Base-by-base conservation (phyloP, 2,797 vertebrate genomes). In the Hyperoplus immaculatus region DNA sequence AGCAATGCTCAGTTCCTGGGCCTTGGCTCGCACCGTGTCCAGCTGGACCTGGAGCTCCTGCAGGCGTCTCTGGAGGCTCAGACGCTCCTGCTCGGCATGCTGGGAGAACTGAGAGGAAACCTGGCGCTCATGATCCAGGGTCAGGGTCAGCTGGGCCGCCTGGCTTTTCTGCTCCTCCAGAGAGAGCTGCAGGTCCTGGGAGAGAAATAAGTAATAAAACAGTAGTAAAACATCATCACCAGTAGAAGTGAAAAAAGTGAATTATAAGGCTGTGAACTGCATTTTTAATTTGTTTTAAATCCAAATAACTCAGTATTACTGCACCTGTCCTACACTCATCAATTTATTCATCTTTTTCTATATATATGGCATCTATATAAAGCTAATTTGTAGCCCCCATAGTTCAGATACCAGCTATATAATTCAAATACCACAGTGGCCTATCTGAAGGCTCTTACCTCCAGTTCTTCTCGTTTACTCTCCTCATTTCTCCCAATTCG, bases 101-200 rank as follows among this genome's bases (percentile, higher is more conserved):
- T 96, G 96, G 77, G 94, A 95, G 60, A 96, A 92, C 83, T 94
- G 95, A 38, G 86, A 89, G 7, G 95, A 94, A 50, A 94, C 76
- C 88, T 95, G 94, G 29, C 91, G 95, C 90, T 98, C 96, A 81
- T 96, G 90, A 67, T 97, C 95, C 84, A 99, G 81, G 86, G 93
- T 92, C 45, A 90, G 83, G 71, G 75, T 96, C 87, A 99, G 93
- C 77, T 96, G 90, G 5, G 85, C 58, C 74, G 94, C 91, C 14
- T 75, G 94, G 67, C 78, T 90, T 82, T 95, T 96, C 89, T 97
- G 94, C 86, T 96, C 94, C 83, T 96, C 96, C 80, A 99, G 91
- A 72, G 93, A 88, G 76, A 97, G 93, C 59, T 95, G 96, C 61
- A 99, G 92, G 86, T 99, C 97, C 98, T 99, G 36, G 88, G 81